A percentile compares a stretch with the other conserved stretches of the same genome.
phyloP scores from a whole-genome alignment of 2,113 vertebrate species.

The Lepisosteus osseus region DNA sequence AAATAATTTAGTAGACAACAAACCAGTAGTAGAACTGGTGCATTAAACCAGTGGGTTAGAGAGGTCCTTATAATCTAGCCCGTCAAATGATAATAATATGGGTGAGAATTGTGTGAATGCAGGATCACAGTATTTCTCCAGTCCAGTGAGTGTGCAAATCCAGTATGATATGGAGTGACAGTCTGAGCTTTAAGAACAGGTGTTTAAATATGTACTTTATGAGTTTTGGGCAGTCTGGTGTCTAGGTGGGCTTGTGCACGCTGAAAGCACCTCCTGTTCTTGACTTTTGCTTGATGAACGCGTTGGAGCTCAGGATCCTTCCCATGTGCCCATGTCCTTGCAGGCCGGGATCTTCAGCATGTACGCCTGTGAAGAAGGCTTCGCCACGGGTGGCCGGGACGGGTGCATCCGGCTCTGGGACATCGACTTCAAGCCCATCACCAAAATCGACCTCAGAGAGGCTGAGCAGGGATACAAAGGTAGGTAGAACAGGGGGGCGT shows the following conservation, averaged over 20 bases:
- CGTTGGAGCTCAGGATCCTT: neutral
- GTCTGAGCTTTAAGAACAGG: neutral
- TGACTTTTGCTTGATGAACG: neutral
- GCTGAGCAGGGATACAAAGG: conserved; percentile 96
- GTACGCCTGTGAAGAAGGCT: conserved; percentile 93
- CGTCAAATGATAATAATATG: too few species aligned
- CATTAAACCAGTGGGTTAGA: too few species aligned
- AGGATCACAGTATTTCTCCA: too few species aligned
- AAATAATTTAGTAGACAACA: too few species aligned
- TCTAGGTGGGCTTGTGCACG: neutral
- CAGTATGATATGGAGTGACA: too few species aligned
- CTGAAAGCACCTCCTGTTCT: too few species aligned
- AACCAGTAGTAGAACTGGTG: too few species aligned
- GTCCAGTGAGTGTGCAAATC: too few species aligned
- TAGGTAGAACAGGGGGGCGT: conserved; percentile 38
- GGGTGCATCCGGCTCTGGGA: conserved; percentile 95
- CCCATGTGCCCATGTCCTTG: conserved; percentile 17
- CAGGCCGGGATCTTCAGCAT: conserved; percentile 98
- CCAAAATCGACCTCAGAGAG: conserved; percentile 95
- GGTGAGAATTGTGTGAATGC: too few species aligned
- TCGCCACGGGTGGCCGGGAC: conserved; percentile 91
- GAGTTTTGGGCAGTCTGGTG: neutral
- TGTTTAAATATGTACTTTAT: too few species aligned
- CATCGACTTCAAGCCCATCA: conserved; percentile 92
- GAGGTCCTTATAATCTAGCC: too few species aligned